phyloP scores from a whole-genome alignment of 2,888 invertebrate species.

The Acrobasis repandana region DNA sequence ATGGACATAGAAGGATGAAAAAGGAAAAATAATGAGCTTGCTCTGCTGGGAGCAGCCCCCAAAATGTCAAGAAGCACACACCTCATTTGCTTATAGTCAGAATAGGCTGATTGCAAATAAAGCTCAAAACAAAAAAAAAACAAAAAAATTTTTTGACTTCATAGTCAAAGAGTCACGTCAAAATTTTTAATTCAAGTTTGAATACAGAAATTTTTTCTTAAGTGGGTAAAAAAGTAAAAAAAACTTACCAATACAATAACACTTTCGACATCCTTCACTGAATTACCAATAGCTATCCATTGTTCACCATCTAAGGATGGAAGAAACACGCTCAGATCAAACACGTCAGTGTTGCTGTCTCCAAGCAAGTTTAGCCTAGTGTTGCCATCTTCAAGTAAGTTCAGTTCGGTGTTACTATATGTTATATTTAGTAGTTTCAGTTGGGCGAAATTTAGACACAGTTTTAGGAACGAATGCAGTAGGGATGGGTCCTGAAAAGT shows the following conservation, averaged over 20 bases:
- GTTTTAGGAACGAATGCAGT: conserved; percentile 53
- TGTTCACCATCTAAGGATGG: conserved; percentile 58
- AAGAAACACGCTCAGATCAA: conserved; percentile 56
- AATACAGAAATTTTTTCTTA: conserved; percentile 6
- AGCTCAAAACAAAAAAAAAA: no score
- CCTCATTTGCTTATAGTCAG: no score
- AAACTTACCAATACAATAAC: conserved; percentile 58
- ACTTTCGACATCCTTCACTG: conserved; percentile 47
- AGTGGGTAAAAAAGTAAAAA: conserved; percentile 8
- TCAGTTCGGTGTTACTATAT: conserved; percentile 62
- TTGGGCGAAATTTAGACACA: conserved; percentile 59
- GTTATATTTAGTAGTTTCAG: conserved; percentile 68
- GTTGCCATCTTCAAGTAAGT: conserved; percentile 47
- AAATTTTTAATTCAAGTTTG: no score
- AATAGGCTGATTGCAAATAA: no score
- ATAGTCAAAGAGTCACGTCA: no score
- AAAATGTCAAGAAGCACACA: no score
- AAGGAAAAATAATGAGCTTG: no score
- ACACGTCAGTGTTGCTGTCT: conserved; percentile 40
- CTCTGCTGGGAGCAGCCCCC: no score
- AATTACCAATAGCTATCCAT: conserved; percentile 55
- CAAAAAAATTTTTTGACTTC: no score
- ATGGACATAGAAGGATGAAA: no score
- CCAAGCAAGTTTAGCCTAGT: conserved; percentile 47
- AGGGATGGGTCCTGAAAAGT: conserved; percentile 57